These are phyloP conservation scores for Peromyscus attwateri DNA, from an alignment of 2,797 vertebrate genomes.

Conservation along the genomic window DNA sequence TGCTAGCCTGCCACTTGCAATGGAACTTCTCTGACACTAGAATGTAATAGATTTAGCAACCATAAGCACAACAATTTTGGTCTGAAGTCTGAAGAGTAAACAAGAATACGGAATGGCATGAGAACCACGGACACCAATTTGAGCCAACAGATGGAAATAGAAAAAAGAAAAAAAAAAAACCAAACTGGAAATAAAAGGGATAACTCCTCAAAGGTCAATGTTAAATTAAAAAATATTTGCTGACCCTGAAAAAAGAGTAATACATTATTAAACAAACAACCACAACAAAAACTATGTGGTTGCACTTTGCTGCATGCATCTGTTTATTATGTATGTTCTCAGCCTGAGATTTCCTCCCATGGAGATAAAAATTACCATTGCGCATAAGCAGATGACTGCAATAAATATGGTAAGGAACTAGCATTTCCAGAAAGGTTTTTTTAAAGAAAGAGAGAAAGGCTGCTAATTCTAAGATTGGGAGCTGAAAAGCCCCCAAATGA, in stretches of 20 bases:
- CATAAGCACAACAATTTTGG: not conserved
- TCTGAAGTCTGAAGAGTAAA: not conserved
- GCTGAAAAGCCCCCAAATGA: conserved; percentile 79
- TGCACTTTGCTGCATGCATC: not conserved
- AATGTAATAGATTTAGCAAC: not conserved
- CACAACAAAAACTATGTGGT: not conserved
- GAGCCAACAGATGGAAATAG: not conserved
- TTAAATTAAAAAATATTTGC: not conserved
- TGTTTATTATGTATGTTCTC: conserved; percentile 68
- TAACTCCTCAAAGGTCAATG: not conserved
- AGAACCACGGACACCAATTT: not conserved
- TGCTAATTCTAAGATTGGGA: conserved; percentile 78
- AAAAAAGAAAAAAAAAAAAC: not conserved
- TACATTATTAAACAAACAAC: not conserved
- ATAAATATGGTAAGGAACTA: conserved; percentile 74
- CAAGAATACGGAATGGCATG: not conserved
- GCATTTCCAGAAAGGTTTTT: conserved; percentile 64
- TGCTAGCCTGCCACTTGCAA: not conserved
- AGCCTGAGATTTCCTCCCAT: conserved; percentile 62
- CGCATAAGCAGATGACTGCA: conserved; percentile 74
- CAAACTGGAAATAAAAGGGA: not conserved
- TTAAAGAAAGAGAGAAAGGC: not conserved
- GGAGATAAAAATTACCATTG: conserved; percentile 70
- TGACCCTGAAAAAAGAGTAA: not conserved
- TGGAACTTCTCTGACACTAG: not conserved